Base-by-base conservation (phyloP, 2,888 invertebrate genomes). In the Cabera pusaria region DNA sequence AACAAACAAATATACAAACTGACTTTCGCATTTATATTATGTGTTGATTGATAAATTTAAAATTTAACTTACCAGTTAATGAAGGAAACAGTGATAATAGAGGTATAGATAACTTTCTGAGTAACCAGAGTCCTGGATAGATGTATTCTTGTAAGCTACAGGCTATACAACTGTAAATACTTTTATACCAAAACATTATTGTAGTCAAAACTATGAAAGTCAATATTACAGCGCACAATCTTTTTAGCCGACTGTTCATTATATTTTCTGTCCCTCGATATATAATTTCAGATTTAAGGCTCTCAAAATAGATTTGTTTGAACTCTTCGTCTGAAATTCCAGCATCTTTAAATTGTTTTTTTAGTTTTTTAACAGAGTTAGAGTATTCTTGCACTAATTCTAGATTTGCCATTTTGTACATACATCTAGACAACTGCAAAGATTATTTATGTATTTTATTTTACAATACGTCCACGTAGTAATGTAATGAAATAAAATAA, bases 101-200 rank as follows among this genome's bases (percentile, higher is more conserved):
- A n/a, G 96, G 96, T 58, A 96, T 91, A 27, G 95, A 93, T 50
- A 94, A 62, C 56, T 92, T 91, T 37, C 96, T 90, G 64, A 96
- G 84, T 12, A 93, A 70, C 59, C 93, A 92, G 77, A 96, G 90
- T 5, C 93, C 93, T 5, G 96, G 96, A 84, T 96, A 95, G 54
- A 96, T 95, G 57, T 93, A 92, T 40, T 94, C 93, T 75, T 96
- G 95, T 10, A 95, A 86, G 76, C 94, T 93, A 69, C 94, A 91
- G 52, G 94, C 79, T 49, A 94, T 77, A 52, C 92, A 89, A 68
- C 91, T 93, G 45, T 93, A 92, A 5, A 93, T 90, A 9, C 91
- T 88, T 63, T 92, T 92, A 62, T 91, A 92, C 58, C 93, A 90
- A 53, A 89, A 9, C 4, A 64, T 49, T 10, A 63, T 53, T 32